A percentile compares a stretch with the other conserved stretches of the same genome.
These are phyloP conservation scores for Drosophila willistoni DNA, from an alignment of 1,140 invertebrate species.

Conservation along the genomic window DNA sequence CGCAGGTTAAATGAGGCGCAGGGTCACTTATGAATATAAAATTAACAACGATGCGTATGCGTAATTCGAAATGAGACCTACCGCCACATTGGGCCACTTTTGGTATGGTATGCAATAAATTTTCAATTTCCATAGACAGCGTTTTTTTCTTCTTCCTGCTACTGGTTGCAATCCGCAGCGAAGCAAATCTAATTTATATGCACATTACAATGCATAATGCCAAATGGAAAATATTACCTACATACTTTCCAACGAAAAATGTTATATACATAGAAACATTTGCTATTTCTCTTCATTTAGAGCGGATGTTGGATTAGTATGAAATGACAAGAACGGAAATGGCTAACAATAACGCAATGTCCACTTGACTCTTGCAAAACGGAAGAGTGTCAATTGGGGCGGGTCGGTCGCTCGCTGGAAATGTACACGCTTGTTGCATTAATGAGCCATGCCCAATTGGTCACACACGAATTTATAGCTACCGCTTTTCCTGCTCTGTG, in stretches of 20 bases:
- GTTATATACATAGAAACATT: slow-evolving; percentile 13
- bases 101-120: slow-evolving; percentile 60
- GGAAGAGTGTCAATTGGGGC: neutral
- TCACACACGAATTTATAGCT: slow-evolving; percentile 63
- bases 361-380: slow-evolving; percentile 40
- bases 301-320: slow-evolving; percentile 74
- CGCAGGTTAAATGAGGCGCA: slow-evolving; percentile 12
- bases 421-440: slow-evolving; percentile 67
- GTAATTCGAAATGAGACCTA: slow-evolving; percentile 58
- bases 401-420: slow-evolving; percentile 63
- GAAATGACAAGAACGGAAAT: slow-evolving; percentile 72
- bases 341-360: slow-evolving; percentile 30
- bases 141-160: slow-evolving; percentile 25
- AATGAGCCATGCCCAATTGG: slow-evolving; percentile 56
- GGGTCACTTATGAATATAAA: slow-evolving; percentile 70
- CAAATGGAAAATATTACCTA: slow-evolving; percentile 32
- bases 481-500: slow-evolving; percentile 41
- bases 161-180: slow-evolving; percentile 31
- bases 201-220: slow-evolving; percentile 70
- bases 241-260: slow-evolving; percentile 33
- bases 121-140: slow-evolving; percentile 63
- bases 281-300: slow-evolving; percentile 33
- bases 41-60: slow-evolving; percentile 77
- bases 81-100: slow-evolving; percentile 6
- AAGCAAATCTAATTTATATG: slow-evolving; percentile 77